Conservation (phyloP, 2,113 vertebrate species). For the Nettapus auritus region DNA sequence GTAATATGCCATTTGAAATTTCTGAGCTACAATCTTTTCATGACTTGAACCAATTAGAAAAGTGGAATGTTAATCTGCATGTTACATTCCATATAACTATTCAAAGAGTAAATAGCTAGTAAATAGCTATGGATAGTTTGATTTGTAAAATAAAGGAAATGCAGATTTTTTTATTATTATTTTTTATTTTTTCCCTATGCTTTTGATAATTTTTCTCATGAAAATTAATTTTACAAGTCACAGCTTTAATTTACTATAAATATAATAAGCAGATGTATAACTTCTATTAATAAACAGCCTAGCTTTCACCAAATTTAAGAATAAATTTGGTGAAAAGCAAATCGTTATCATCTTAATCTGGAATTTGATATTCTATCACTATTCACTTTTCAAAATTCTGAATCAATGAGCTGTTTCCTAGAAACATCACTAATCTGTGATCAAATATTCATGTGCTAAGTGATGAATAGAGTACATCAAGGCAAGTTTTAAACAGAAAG, state of each 20-base stretch:
- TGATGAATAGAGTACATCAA: neutral
- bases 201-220: neutral
- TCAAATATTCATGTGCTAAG: neutral
- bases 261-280: neutral
- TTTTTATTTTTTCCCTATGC: neutral
- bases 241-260: neutral
- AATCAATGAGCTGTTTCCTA: neutral
- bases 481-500: neutral
- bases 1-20: neutral
- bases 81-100: neutral
- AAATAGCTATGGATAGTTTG: neutral
- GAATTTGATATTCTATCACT: neutral
- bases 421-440: neutral
- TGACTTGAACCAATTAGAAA: neutral
- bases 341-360: neutral
- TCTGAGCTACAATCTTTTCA: neutral
- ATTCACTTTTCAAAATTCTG: neutral
- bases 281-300: neutral
- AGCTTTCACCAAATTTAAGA: neutral
- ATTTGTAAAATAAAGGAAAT: neutral
- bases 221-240: neutral
- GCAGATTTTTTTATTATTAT: neutral
- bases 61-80: neutral
- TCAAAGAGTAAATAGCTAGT: neutral
- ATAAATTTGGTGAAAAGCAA: neutral